Evolutionary conservation across 2,113 vertebrate species (phyloP), one percentile per base, ranked within the genome.

Genomic region (Ardeotis arabs): DNA sequence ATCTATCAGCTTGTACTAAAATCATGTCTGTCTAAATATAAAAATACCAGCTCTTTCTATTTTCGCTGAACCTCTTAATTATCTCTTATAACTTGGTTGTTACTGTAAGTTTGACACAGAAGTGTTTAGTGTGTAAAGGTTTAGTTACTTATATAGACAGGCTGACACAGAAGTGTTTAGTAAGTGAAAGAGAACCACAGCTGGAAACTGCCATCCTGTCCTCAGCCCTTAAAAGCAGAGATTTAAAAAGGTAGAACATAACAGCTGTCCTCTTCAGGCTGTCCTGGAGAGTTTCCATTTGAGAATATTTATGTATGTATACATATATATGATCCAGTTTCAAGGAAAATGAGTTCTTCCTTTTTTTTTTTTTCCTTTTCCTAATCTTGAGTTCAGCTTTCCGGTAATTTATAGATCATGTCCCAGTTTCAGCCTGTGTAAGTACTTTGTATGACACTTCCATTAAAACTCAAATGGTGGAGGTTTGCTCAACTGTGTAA

Each of bases 291-390:
- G 39, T 68, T 87, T 95, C 87, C 92, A 55, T 76, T 58, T 58
- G 85, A 83, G 88, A 84, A 77, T 91, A 93, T 96, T 90, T 96
- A 95, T 95, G 56, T 90, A 56, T 95, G 69, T 95, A 81, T 91
- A 90, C 64, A 44, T 88, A 63, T 31, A 84, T 87, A 72, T 62
- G 64, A 91, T 91, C 50, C 92, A 55, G 23, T 92, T 94, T 93
- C 72, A 86, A 88, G 63, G 69, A 41, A 89, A 91, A 64, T 9
- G 10, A 79, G n/a, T 89, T 70, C 59, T 86, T 87, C 35, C 53
- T 83, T 87, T 77, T 85, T 79, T 88, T 84, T 44, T 44, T 44
- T 79, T 88, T 84, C 80, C 68, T 77, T 66, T 92, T 77, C 24
- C 73, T 75, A 62, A 68, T 86, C 75, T 25, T 52, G 49, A 88